Evolutionary conservation across 1,140 invertebrate genomes (phyloP), one percentile per base, ranked within the genome.

Genomic region (Drosophila equinoxialis): DNA sequence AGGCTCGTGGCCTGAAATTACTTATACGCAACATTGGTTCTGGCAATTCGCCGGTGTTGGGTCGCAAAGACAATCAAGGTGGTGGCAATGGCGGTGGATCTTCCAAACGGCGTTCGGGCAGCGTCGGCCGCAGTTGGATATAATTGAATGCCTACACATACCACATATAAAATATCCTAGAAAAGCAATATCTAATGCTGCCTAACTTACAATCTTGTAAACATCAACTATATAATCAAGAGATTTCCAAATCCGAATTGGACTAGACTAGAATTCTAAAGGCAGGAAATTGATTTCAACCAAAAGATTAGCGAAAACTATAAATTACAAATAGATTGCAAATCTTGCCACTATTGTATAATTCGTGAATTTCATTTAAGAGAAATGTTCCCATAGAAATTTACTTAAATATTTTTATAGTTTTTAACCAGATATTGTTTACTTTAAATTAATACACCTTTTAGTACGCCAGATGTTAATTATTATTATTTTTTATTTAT

Each of bases 1-100:
- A 95, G 90, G 94, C 95, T 0, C 95, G 95, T 82, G 96, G 96
- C 0, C 92, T 97, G 1, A 95, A 96, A 75, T 95, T 94, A 84
- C 92, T 97, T 0, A 96, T 97, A 73, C 93, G 95, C 70, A 97
- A 97, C 85, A 97, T 97, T 93, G 94, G 95, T 33, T 95, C 94
- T 13, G 95, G 95, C 33, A 95, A 95, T 1, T 97, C 96, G 91
- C 96, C 96, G 3, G 95, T 97, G 45, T 93, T 97, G 91, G 94
- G 94, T 8, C 93, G 96, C 80, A 96, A 96, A 91, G 93, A 94
- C 17, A 64, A 64, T 30, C 69, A 57, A 26, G 30, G 63, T 4
- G 60, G 76, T 7, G 74, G 81, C 6, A 23, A 58, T 14, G 39
- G 59, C 55, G 71, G 78, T 11, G 80, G 87, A 42, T 79, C 76